Conservation (phyloP, 1,140 invertebrate genomes). For the Aphaenogaster floridana region DNA sequence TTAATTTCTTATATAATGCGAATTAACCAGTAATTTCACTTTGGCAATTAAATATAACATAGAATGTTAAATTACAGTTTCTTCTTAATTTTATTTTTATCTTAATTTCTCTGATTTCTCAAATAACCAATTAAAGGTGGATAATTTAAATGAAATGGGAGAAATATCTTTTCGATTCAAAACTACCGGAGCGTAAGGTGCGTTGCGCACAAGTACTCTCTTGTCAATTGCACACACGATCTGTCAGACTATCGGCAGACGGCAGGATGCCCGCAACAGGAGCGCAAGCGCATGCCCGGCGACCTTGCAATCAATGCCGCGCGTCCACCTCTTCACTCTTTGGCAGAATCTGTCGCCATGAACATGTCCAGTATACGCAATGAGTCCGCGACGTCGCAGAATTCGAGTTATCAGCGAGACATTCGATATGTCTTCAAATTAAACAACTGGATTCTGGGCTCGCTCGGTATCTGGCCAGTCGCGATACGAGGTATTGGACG, state of each 20-base stretch:
- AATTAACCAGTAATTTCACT: background rate
- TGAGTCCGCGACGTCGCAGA: background rate
- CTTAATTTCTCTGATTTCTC: background rate
- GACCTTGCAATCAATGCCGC: conserved; percentile 56
- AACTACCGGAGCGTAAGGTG: background rate
- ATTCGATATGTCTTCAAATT: conserved; percentile 31
- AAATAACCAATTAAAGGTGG: background rate
- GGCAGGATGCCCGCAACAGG: background rate
- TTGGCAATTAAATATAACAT: background rate
- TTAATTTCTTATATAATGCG: background rate
- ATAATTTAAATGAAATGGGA: background rate
- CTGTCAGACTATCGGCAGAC: background rate
- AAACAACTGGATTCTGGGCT: background rate
- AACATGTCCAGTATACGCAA: conserved; percentile 5
- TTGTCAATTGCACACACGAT: conserved; percentile 3
- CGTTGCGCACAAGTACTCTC: background rate
- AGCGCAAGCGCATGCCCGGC: conserved; percentile 26
- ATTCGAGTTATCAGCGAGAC: conserved; percentile 21
- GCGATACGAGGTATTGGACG: background rate
- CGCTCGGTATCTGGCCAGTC: conserved; percentile 57
- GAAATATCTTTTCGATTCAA: background rate
- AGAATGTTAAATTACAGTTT: background rate
- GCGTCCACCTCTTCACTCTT: conserved; percentile 34
- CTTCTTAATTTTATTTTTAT: background rate
- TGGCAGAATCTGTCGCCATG: background rate